Percentiles rank a stretch among this genome's conserved stretches.
phyloP scores from a whole-genome alignment of 2,888 invertebrate species.

The Agonopterix subpropinquella region DNA sequence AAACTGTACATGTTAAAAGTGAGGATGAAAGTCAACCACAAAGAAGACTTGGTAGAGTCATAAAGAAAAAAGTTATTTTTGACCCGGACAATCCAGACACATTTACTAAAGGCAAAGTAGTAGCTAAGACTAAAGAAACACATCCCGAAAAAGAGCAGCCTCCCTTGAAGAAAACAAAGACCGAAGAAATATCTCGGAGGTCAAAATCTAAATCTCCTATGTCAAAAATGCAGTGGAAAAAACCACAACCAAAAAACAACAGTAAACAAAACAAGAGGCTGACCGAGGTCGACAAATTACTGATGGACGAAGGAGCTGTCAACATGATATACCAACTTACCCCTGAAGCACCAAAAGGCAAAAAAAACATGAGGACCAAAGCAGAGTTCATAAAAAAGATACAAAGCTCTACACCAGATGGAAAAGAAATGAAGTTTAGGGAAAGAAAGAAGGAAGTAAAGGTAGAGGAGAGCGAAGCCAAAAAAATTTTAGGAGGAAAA shows the following conservation, averaged over 20 bases:
- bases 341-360: conserved; percentile 66
- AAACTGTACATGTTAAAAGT: conserved; percentile 31
- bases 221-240: conserved; percentile 62
- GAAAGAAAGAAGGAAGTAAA: conserved; percentile 66
- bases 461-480: conserved; percentile 51
- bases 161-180: conserved; percentile 39
- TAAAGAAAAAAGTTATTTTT: conserved; percentile 84
- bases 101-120: conserved; percentile 56
- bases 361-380: conserved; percentile 69
- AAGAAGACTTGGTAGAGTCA: conserved; percentile 69
- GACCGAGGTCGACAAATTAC: conserved; percentile 83
- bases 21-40: conserved; percentile 50
- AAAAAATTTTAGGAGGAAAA: conserved; percentile 48
- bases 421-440: conserved; percentile 66
- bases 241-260: conserved; percentile 52
- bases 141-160: conserved; percentile 34
- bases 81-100: conserved; percentile 80
- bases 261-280: conserved; percentile 72
- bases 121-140: conserved; percentile 39
- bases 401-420: conserved; percentile 64
- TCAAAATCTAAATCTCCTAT: conserved; percentile 54
- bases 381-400: conserved; percentile 79
- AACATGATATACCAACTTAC: conserved; percentile 90
- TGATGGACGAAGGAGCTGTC: conserved; percentile 91
- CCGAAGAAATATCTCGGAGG: conserved; percentile 30